phyloP scores from a whole-genome alignment of 2,888 invertebrate species.

The Ganaspis brasiliensis region DNA sequence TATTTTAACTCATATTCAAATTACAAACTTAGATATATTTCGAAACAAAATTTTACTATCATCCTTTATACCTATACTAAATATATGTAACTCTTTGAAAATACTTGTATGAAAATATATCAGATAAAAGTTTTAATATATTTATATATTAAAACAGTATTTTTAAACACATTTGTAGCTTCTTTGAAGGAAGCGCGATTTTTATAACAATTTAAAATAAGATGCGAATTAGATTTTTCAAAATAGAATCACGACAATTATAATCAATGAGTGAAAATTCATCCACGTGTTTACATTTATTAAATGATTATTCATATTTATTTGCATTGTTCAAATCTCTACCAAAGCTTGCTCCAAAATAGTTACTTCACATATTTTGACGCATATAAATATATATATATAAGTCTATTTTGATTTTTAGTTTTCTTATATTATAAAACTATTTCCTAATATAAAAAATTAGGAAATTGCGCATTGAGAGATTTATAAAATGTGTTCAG shows the following conservation, averaged over 20 bases:
- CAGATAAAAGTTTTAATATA: not conserved
- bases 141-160: not conserved
- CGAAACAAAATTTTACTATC: not conserved
- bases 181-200: not conserved
- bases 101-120: not conserved
- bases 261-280: constrained; percentile 6
- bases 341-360: constrained; percentile 29
- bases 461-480: constrained; percentile 23
- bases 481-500: constrained; percentile 32
- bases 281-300: constrained; percentile 10
- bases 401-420: not conserved
- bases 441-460: constrained; percentile 7
- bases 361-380: not conserved
- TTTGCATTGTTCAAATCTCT: not conserved
- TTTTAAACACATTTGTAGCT: not conserved
- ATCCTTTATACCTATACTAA: not conserved
- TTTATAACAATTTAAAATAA: not conserved
- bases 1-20: not conserved
- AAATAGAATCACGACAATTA: not conserved
- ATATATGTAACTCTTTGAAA: not conserved
- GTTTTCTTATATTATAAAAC: not conserved
- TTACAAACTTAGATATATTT: not conserved
- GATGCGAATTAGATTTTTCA: not conserved
- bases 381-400: not conserved
- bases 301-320: constrained; percentile 2